Base-by-base conservation (phyloP, 2,888 invertebrate genomes). In the Dendrolimus pini region DNA sequence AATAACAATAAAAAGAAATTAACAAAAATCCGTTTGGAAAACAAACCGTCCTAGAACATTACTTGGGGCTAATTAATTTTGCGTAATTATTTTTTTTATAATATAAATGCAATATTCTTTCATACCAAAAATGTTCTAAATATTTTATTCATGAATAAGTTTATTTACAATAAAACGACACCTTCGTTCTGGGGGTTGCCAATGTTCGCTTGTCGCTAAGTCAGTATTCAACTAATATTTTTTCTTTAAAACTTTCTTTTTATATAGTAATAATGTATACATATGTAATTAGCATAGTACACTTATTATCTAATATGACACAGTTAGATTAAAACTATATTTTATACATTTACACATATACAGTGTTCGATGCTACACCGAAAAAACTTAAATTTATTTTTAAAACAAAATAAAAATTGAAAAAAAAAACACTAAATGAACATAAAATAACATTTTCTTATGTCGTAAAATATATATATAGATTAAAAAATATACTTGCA, bases 281-380 rank as follows among this genome's bases (percentile, higher is more conserved):
- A 84, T 85, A 87, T 78, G 86, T 89, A 89, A 88, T 87, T 89
- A 89, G 89, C 83, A 83, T 88, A 88, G 81, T 87, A 87, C 82
- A 85, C 89, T 90, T 90, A 90, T 62, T 62, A 58, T 63, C 89
- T 90, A 90, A 83, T 90, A 90, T 90, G 90, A 90, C 90, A 90
- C 90, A 90, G 85, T 89, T 89, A 88, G 80, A 81, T 85, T 88
- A 85, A 73, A 76, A 69, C 85, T 87, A 88, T 77, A 79, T 83
- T 86, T 87, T 80, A 80, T 85, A 85, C 82, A 85, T 78, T 85
- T 87, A 88, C 85, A 89, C 82, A 85, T 89, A 87, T 88, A 89
- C 88, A 89, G 73, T 68, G 71, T 68, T 69, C 66, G 70, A 69
- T 71, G 72, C 65, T 78, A 78, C 78, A 74, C 80, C 80, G 72